Conservation (phyloP, 2,888 invertebrate genomes). For the Tinea pellionella region DNA sequence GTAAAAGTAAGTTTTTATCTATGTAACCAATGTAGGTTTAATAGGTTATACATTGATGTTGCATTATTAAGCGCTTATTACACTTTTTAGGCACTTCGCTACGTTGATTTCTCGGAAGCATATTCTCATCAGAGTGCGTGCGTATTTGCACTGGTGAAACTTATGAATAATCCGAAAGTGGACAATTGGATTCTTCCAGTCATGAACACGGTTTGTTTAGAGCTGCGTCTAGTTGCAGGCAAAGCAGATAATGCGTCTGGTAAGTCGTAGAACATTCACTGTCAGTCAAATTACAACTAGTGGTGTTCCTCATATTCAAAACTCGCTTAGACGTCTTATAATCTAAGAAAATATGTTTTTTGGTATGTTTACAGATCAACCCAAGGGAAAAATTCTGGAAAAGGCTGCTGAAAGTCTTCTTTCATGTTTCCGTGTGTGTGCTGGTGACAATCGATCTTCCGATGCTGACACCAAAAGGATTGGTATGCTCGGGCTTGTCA, state of each 20-base stretch:
- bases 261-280: slow-evolving; percentile 25
- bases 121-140: slow-evolving; percentile 83
- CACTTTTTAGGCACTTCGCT: not conserved
- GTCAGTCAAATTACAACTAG: too few species aligned
- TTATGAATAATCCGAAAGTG: slow-evolving; percentile 89
- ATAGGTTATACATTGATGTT: not conserved
- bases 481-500: slow-evolving; percentile 96
- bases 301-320: too few species aligned
- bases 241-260: slow-evolving; percentile 73
- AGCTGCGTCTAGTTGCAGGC: slow-evolving; percentile 86
- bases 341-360: not conserved
- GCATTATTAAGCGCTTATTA: not conserved
- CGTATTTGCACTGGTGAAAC: slow-evolving; percentile 82
- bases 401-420: slow-evolving; percentile 94
- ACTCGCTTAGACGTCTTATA: too few species aligned
- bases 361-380: not conserved
- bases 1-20: slow-evolving; percentile 61
- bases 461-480: slow-evolving; percentile 93
- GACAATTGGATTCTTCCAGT: slow-evolving; percentile 98
- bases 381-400: slow-evolving; percentile 80
- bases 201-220: slow-evolving; percentile 90
- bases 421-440: slow-evolving; percentile 94
- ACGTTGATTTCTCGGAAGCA: slow-evolving; percentile 71
- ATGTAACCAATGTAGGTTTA: too few species aligned
- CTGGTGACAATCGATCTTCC: slow-evolving; percentile 91